Conservation (phyloP, 2,797 vertebrate species). For the Ctenopoma multispine region DNA sequence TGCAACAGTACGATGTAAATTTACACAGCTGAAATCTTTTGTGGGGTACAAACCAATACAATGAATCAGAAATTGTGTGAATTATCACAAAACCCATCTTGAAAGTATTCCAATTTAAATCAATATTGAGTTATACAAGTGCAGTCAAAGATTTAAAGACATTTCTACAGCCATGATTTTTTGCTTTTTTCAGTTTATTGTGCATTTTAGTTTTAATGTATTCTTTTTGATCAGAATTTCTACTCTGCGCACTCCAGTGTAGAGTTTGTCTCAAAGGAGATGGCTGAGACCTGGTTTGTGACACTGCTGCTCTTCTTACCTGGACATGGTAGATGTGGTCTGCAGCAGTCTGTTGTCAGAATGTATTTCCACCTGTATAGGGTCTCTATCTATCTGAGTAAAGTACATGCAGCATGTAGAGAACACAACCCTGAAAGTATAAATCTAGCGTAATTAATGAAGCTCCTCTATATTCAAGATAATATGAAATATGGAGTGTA, state of each 20-base stretch:
- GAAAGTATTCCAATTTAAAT: constrained; percentile 3
- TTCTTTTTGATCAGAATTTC: constrained; percentile 60
- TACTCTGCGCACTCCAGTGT: constrained; percentile 75
- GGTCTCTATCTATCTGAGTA: constrained; percentile 39
- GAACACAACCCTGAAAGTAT: constrained; percentile 77
- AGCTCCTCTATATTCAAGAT: constrained; percentile 81
- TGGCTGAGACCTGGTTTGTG: constrained; percentile 69
- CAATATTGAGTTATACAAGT: constrained; percentile 8
- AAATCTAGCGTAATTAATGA: constrained; percentile 80
- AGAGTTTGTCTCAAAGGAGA: constrained; percentile 83
- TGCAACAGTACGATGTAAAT: neutral
- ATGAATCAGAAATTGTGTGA: neutral
- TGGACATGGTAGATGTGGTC: constrained; percentile 73
- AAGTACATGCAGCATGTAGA: constrained; percentile 74
- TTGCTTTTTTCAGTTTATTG: constrained; percentile 70
- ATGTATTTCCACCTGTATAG: constrained; percentile 52
- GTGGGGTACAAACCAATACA: constrained; percentile 5
- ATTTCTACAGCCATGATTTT: constrained; percentile 81
- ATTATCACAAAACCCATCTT: neutral
- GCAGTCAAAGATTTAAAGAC: constrained; percentile 11
- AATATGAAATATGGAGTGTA: constrained; percentile 65
- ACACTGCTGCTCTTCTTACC: constrained; percentile 73
- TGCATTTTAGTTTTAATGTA: constrained; percentile 62
- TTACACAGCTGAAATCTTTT: neutral
- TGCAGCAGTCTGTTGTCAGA: constrained; percentile 74